Evolutionary conservation across 2,888 invertebrate species (phyloP), one percentile per base, ranked within the genome.

Genomic region (Dysmachus trigonus): DNA sequence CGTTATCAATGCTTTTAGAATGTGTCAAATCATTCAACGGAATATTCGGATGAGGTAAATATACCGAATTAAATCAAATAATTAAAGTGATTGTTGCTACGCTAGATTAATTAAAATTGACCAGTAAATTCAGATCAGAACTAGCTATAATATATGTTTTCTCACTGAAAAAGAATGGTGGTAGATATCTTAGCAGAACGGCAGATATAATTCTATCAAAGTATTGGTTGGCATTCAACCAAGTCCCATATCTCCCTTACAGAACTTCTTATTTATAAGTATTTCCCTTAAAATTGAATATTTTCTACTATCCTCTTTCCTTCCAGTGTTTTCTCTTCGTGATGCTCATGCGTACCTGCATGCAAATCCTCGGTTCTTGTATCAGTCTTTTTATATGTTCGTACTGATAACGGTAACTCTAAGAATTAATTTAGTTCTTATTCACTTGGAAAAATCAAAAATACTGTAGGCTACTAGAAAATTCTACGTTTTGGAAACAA

Each of bases 271-370:
- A 62, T 27, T 27, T 62, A 62, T 62, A 27, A 62, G 62, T 10
- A 22, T 51, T 79, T 51, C 38, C 33, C 38, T 79, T 15, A 27
- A 51, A 51, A 51, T 47, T 47, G 47, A 47, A 79, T 8, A 79
- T 79, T 47, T 77, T 47, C 51, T 51, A 79, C n/a, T 47, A 47
- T 79, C 51, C 47, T 5, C 27, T 31, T 22, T 22, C 47, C 51
- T 79, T 27, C 79, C n/a, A 41, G 79, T 22, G 30, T 41, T 27
- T 51, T 79, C 79, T 79, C 31, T 30, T 22, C n/a, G 18, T 51
- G 72, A 86, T 53, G 86, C 76, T 87, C 87, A 87, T 87, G 87
- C 87, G 87, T 87, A 73, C 81, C 51, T 87, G 87, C 87, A 85
- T 86, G 77, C 73, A 30, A 79, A 73, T n/a, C 47, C 47, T 81